Conservation (phyloP, 2,113 vertebrate genomes). For the Rhadina sibilatrix region DNA sequence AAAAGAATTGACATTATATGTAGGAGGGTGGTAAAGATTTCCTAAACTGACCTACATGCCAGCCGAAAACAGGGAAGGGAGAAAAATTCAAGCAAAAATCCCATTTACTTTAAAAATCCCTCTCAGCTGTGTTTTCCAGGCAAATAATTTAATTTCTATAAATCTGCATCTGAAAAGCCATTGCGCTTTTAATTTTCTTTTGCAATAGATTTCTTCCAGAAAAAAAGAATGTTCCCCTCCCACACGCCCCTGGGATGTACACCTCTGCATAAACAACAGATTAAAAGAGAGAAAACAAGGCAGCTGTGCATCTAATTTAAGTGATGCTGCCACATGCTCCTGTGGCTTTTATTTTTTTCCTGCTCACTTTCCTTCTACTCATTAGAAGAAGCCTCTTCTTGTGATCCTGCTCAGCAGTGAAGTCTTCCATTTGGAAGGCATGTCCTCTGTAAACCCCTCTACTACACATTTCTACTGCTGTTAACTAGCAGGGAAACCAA, state of each 20-base stretch:
- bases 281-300: neutral
- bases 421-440: neutral
- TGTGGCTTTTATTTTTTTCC: neutral
- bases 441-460: neutral
- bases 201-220: neutral
- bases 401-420: neutral
- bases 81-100: neutral
- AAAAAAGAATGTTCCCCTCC: neutral
- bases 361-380: neutral
- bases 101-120: neutral
- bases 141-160: neutral
- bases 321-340: neutral
- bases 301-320: neutral
- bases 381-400: neutral
- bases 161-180: neutral
- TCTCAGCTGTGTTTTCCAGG: neutral
- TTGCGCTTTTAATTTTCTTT: neutral
- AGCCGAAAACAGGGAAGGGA: neutral
- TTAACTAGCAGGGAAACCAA: neutral
- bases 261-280: neutral
- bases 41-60: neutral
- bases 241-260: neutral
- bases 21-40: neutral
- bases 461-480: neutral
- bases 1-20: accelerated